Evolutionary conservation across 2,888 invertebrate species (phyloP).

Genomic region (Anthophora plumipes): DNA sequence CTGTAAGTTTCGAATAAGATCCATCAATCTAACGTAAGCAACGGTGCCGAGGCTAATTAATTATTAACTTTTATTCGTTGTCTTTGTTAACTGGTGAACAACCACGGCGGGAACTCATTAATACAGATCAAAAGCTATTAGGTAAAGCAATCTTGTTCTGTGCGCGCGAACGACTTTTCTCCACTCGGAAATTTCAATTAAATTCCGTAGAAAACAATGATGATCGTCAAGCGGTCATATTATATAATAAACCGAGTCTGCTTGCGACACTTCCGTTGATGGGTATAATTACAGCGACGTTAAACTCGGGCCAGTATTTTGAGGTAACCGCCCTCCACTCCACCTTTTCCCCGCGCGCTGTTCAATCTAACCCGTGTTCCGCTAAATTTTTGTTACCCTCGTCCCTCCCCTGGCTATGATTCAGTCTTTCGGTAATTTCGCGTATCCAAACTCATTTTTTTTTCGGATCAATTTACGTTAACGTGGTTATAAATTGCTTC

Average conservation of each 20-base stretch:
- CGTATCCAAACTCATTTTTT: not conserved
- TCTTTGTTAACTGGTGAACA: not conserved
- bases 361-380: not conserved
- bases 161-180: slow-evolving; percentile 12
- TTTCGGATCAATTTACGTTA: not conserved
- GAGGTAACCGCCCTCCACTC: slow-evolving; percentile 28
- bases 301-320: slow-evolving; percentile 51
- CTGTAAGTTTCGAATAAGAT: not conserved
- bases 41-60: slow-evolving; percentile 28
- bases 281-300: slow-evolving; percentile 67
- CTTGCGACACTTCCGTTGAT: slow-evolving; percentile 68
- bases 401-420: not conserved
- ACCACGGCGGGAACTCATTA: slow-evolving; percentile 37
- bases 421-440: not conserved
- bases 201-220: slow-evolving; percentile 67
- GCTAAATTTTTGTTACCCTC: slow-evolving; percentile 20
- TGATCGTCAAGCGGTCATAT: slow-evolving; percentile 56
- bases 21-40: not conserved
- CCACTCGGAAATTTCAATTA: slow-evolving; percentile 61
- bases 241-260: slow-evolving; percentile 61
- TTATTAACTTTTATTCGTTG: slow-evolving; percentile 10
- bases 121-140: slow-evolving; percentile 44
- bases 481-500: not conserved
- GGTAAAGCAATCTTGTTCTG: slow-evolving; percentile 26
- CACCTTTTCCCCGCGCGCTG: not conserved